phyloP scores from a whole-genome alignment of 2,888 invertebrate genomes.

The Pseudococcus jackbeardsleyi region DNA sequence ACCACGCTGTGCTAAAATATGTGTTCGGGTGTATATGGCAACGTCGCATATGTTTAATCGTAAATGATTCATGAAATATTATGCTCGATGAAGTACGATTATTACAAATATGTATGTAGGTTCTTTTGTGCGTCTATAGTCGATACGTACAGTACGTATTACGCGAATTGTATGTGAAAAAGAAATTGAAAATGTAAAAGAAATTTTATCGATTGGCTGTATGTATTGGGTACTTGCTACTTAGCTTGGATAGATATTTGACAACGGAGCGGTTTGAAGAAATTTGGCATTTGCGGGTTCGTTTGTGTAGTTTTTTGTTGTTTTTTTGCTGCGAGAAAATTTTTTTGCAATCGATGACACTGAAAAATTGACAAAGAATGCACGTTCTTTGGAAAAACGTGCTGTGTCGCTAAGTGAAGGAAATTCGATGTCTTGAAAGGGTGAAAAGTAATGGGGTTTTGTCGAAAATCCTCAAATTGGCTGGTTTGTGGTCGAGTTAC shows the following conservation, averaged over 20 bases:
- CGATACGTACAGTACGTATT: neutral
- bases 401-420: no score
- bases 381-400: no score
- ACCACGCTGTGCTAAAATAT: neutral
- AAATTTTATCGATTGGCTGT: slow-evolving; percentile 6
- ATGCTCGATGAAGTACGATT: slow-evolving; percentile 1
- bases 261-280: neutral
- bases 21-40: neutral
- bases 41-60: slow-evolving; percentile 13
- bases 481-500: no score
- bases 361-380: neutral
- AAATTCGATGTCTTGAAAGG: no score
- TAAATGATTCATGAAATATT: neutral
- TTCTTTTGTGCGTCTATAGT: neutral
- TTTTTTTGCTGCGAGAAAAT: no score
- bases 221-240: neutral
- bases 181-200: neutral
- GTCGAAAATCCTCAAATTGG: no score
- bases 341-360: neutral
- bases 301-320: neutral
- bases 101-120: neutral
- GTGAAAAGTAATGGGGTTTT: no score
- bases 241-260: neutral
- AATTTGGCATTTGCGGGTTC: neutral
- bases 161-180: neutral